Base-by-base conservation (phyloP, 2,113 vertebrate genomes). In the Pteronura brasiliensis region DNA sequence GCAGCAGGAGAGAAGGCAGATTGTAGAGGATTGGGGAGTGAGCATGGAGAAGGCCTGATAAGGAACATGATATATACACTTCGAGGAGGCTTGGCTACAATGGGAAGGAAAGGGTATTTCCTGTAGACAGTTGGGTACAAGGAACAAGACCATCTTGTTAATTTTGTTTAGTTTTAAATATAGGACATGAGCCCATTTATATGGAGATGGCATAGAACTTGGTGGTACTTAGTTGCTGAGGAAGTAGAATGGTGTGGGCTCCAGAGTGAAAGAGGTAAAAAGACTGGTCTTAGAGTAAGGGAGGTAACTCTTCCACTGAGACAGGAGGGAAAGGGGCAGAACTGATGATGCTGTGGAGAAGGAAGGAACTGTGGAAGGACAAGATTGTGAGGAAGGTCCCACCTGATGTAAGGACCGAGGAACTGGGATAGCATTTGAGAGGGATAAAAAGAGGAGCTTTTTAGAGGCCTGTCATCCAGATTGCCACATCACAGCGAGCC, bases 131-230 rank as follows among this genome's bases (percentile, higher is more conserved):
- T 71, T 93, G 39, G 34, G 39, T 12, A 57, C 34, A 71, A 8
- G 49, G 44, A 39, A 80, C 31, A 57, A 93, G 7, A 55, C 94
- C 52, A 89, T 15, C 11, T 29, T 74, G 72, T 85, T 83, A 52
- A 57, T 98, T 96, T 95, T 86, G 29, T 90, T 94, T 84, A 74
- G 11, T 86, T 96, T 97, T 95, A 88, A 96, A 59, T 94, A 84
- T 9, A 96, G 65, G 81, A 88, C 42, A 59, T 47, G 59, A 96
- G 29, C 23, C 59, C 39, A 5, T 86, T 87, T 93, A 65, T 93
- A 67, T 91, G 69, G 86, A 96, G 27, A 52, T 90, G 44, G 55
- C 20, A 47, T 44, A 84, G 44, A 95, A 13, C 93, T 86, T 90
- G 76, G 65, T 89, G 82, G 63, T 86, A 10, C 13, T 55, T 71